Percentiles rank a stretch among this genome's conserved stretches.
These are phyloP conservation scores for Saimiri boliviensis DNA, from an alignment of 2,113 vertebrate species.

Conservation along the genomic window DNA sequence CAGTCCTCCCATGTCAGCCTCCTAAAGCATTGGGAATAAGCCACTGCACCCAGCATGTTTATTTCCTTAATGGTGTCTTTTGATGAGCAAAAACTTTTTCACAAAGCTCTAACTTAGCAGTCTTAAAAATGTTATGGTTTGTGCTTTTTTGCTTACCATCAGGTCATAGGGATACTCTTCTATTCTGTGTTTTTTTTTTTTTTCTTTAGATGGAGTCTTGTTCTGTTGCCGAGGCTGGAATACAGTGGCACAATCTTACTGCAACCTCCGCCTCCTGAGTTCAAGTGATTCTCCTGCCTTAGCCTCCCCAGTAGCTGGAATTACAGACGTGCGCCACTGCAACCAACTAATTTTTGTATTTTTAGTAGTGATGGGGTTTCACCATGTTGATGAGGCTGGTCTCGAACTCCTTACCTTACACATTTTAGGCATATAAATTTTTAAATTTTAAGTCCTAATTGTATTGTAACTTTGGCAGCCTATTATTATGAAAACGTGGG, in stretches of 20 bases:
- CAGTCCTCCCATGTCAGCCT: not conserved
- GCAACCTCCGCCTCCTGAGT: not conserved
- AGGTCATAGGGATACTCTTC: not conserved
- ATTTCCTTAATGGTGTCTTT: conserved; percentile 22
- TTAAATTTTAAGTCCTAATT: conserved; percentile 5
- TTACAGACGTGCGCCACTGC: not conserved
- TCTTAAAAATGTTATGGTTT: not conserved
- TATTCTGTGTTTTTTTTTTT: not conserved
- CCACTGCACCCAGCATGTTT: not conserved
- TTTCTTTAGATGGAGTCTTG: too few relatives aligned
- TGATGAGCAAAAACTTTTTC: not conserved
- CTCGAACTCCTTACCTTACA: not conserved
- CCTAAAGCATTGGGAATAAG: not conserved
- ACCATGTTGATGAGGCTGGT: not conserved
- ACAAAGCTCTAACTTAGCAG: not conserved
- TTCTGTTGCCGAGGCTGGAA: too few relatives aligned
- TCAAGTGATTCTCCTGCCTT: not conserved
- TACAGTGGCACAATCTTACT: too few relatives aligned
- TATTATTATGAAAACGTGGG: not conserved
- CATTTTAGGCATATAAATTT: not conserved
- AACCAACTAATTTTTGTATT: not conserved
- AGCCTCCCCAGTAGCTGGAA: not conserved
- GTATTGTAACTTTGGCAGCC: not conserved
- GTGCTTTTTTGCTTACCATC: not conserved
- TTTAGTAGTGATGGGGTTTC: not conserved